Evolutionary conservation across 1,140 invertebrate genomes (phyloP).

Genomic region (Drosophila seguyi): DNA sequence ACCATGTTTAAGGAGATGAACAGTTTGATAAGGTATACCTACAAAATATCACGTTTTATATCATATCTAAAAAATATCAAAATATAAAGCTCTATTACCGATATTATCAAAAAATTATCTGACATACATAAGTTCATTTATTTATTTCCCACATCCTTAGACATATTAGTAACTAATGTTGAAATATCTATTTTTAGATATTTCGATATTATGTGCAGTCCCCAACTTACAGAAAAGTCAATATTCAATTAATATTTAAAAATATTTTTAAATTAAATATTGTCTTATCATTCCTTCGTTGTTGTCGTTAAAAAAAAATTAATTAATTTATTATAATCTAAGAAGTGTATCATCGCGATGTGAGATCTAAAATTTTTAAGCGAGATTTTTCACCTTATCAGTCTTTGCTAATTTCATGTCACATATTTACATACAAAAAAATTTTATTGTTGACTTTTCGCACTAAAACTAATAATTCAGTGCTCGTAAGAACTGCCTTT

Average conservation of each 20-base stretch:
- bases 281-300: too few species aligned
- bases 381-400: constrained; percentile 1
- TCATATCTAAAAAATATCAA: too few species aligned
- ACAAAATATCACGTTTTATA: too few species aligned
- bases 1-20: neutral
- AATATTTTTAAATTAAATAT: neutral
- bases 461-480: neutral
- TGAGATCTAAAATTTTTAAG: neutral
- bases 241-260: neutral
- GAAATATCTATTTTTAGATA: too few species aligned
- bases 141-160: too few species aligned
- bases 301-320: too few species aligned
- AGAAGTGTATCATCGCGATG: neutral
- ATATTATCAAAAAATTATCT: neutral
- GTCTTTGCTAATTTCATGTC: neutral
- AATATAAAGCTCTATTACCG: too few species aligned
- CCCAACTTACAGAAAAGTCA: neutral
- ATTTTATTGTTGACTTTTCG: neutral
- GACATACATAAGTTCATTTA: neutral
- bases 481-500: neutral
- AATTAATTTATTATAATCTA: neutral
- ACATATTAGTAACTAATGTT: too few species aligned
- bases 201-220: too few species aligned
- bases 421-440: neutral
- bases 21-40: too few species aligned